Evolutionary conservation across 2,888 invertebrate species (phyloP).

Genomic region (Cancer borealis): DNA sequence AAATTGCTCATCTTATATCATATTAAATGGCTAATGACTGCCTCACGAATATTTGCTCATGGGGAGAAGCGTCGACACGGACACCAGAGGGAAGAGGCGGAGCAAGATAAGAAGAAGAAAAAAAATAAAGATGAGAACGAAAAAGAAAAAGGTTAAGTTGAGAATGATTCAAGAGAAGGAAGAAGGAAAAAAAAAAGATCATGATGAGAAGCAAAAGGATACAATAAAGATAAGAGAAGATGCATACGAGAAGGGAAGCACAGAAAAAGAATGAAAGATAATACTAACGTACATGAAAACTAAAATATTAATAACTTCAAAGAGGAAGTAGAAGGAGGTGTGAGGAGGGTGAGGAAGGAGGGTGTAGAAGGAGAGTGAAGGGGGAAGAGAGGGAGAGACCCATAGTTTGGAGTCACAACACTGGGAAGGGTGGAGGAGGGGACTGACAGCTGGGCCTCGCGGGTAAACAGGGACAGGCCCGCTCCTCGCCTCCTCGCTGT

Average conservation of each 20-base stretch:
- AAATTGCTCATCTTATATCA: slow-evolving; percentile 34
- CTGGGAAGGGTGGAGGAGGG: neutral
- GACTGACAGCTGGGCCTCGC: neutral
- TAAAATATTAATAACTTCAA: neutral
- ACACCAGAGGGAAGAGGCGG: too few species aligned
- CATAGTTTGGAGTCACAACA: neutral
- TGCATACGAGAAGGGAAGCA: neutral
- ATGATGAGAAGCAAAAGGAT: neutral
- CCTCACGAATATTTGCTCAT: slow-evolving; percentile 9
- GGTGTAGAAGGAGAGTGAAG: neutral
- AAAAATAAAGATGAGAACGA: neutral
- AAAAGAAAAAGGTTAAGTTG: neutral
- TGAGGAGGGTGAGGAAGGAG: neutral
- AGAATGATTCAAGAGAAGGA: neutral
- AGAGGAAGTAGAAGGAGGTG: neutral
- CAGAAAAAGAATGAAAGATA: neutral
- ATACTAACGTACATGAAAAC: neutral
- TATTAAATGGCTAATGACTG: slow-evolving; percentile 24
- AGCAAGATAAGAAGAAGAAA: neutral
- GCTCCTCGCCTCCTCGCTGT: neutral
- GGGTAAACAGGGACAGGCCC: neutral
- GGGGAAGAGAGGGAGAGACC: neutral
- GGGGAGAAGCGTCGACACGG: slow-evolving; percentile 15
- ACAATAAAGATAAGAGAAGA: neutral
- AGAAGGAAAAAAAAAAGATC: neutral